A percentile compares a stretch with the other conserved stretches of the same genome.
phyloP scores from a whole-genome alignment of 2,113 vertebrate genomes.

The Rhinoptilus africanus region DNA sequence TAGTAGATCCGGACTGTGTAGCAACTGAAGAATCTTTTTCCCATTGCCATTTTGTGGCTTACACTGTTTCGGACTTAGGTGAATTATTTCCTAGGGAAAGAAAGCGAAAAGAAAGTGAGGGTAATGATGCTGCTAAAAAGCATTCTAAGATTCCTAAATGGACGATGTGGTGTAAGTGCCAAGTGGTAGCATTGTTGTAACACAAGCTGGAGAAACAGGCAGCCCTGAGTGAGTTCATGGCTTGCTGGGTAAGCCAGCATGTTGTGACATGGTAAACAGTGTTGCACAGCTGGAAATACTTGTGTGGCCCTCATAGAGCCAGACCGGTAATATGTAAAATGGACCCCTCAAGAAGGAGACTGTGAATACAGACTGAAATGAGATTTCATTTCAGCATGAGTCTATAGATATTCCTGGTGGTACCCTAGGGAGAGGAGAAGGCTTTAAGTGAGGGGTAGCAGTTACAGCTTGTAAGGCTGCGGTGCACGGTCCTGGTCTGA shows the following conservation, averaged over 20 bases:
- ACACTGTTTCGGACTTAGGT: rapidly evolving
- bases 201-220: not conserved
- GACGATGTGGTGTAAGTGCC: not conserved
- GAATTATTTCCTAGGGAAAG: not conserved
- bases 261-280: not conserved
- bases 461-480: not conserved
- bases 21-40: not conserved
- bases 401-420: not conserved
- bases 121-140: not conserved
- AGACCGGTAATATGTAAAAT: not conserved
- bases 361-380: not conserved
- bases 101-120: not conserved
- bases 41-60: not conserved
- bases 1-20: not conserved
- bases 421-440: not conserved
- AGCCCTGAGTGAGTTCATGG: not conserved
- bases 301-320: not conserved
- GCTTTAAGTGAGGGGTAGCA: not conserved
- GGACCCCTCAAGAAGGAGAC: not conserved
- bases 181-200: not conserved
- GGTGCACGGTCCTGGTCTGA: not conserved
- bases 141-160: not conserved
- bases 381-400: not conserved
- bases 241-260: not conserved
- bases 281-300: not conserved